phyloP scores from a whole-genome alignment of 2,113 vertebrate genomes.

The Gila orcuttii region DNA sequence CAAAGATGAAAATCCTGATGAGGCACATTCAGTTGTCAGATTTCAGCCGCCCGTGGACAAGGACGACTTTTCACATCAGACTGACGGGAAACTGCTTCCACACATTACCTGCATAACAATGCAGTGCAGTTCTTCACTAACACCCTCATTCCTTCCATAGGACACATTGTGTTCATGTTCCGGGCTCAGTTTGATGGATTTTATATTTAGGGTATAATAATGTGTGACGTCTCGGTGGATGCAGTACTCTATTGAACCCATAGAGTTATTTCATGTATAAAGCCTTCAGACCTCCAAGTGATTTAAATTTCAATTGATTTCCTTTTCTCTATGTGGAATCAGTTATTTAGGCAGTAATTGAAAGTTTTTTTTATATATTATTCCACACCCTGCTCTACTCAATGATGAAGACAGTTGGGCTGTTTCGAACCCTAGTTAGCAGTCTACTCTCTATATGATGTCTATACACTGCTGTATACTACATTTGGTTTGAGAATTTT shows the following conservation, averaged over 20 bases:
- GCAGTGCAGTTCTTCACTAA: neutral
- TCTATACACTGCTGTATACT: too few relatives aligned
- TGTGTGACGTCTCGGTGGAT: neutral
- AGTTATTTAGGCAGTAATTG: neutral
- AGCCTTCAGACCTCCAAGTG: neutral
- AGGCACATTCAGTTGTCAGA: constrained; percentile 3
- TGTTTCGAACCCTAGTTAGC: too few relatives aligned
- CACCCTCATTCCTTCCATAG: neutral
- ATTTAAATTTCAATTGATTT: neutral
- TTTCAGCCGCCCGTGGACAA: neutral
- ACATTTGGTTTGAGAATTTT: too few relatives aligned
- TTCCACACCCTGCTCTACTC: neutral
- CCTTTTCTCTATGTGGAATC: neutral
- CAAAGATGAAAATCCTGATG: constrained; percentile 9
- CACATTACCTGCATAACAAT: neutral
- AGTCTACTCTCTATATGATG: too few relatives aligned
- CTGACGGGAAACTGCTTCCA: neutral
- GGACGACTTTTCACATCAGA: neutral
- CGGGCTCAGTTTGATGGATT: neutral
- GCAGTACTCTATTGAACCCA: neutral
- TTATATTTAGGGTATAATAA: neutral
- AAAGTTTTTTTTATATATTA: neutral
- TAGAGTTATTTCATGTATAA: neutral
- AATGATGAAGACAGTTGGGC: too few relatives aligned
- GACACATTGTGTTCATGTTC: neutral